Percentiles rank a stretch among this genome's conserved stretches.
Evolutionary conservation across 2,888 invertebrate genomes (phyloP).

Genomic region (Apoda limacodes): DNA sequence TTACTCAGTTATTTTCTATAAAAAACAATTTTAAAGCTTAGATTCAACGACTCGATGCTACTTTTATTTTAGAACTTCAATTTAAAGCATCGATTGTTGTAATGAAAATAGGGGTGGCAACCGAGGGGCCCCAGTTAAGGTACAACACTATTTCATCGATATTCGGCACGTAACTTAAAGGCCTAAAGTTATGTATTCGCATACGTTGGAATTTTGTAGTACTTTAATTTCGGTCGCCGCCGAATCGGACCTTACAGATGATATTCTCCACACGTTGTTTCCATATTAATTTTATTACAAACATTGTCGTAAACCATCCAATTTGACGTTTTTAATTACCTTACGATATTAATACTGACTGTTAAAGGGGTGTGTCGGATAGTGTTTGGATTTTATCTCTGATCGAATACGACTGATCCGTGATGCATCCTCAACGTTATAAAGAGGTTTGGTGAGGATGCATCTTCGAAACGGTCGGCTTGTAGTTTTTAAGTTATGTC

Average conservation of each 20-base stretch:
- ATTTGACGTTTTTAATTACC: constrained; percentile 44
- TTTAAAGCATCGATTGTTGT: constrained; percentile 13
- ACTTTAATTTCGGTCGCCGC: constrained; percentile 49
- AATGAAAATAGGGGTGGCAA: constrained; percentile 51
- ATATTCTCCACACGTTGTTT: constrained; percentile 34
- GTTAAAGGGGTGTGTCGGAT: constrained; percentile 53
- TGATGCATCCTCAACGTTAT: constrained; percentile 23
- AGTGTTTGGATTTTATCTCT: constrained; percentile 53
- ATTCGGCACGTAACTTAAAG: constrained; percentile 58
- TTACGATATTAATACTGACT: constrained; percentile 36
- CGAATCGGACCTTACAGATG: constrained; percentile 45
- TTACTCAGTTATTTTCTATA: constrained; percentile 1
- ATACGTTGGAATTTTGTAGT: constrained; percentile 49
- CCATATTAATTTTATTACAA: constrained; percentile 29
- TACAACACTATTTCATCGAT: constrained; percentile 43
- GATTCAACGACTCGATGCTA: neutral
- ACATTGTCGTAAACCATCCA: constrained; percentile 38
- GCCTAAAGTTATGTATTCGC: constrained; percentile 60
- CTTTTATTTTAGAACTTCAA: neutral
- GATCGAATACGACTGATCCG: constrained; percentile 30
- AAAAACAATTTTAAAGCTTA: neutral
- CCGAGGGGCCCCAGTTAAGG: constrained; percentile 55
- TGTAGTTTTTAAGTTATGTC: constrained; percentile 42
- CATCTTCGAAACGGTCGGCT: constrained; percentile 38
- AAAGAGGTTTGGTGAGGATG: constrained; percentile 22